Evolutionary conservation across 2,113 vertebrate species (phyloP).

Genomic region (Nesoenas mayeri): DNA sequence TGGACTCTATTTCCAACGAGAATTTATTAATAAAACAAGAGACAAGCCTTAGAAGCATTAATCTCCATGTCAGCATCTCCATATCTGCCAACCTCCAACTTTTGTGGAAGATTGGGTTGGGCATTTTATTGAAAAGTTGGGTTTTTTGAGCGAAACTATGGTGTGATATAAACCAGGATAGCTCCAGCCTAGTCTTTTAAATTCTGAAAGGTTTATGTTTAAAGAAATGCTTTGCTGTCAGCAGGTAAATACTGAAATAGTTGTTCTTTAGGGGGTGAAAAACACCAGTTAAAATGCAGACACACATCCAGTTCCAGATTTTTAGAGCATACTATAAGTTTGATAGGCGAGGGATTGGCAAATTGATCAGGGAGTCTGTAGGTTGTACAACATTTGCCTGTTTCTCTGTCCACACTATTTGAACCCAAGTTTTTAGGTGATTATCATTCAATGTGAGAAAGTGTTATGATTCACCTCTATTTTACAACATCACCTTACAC

Average conservation of each 20-base stretch:
- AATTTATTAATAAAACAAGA: background rate
- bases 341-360: background rate
- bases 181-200: background rate
- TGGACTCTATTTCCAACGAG: background rate
- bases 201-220: conserved; percentile 1
- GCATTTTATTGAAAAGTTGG: background rate
- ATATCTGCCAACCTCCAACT: background rate
- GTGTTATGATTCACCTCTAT: accelerated
- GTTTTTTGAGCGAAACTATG: background rate
- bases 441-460: background rate
- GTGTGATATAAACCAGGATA: background rate
- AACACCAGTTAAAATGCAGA: conserved; percentile 24
- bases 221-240: conserved; percentile 7
- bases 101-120: background rate
- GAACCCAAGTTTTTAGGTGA: background rate
- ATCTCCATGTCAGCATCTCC: background rate
- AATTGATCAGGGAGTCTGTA: background rate
- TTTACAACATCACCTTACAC: background rate
- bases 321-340: conserved; percentile 27
- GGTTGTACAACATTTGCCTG: background rate
- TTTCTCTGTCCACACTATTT: background rate
- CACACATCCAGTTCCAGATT: background rate
- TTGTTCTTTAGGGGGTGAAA: background rate
- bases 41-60: background rate
- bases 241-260: background rate